phyloP scores from a whole-genome alignment of 2,113 vertebrate genomes.

The Plotosus lineatus region DNA sequence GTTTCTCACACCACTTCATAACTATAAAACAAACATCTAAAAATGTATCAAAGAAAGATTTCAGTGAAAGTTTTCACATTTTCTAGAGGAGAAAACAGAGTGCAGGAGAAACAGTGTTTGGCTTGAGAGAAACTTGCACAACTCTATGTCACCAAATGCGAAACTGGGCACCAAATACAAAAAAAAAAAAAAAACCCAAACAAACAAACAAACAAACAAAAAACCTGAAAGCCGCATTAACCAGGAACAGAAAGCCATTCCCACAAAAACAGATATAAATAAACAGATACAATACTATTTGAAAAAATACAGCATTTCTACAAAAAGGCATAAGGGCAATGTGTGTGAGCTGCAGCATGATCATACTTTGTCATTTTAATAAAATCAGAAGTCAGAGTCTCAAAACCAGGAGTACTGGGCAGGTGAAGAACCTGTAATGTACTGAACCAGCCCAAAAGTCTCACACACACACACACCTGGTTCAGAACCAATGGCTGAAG shows the following conservation, averaged over 20 bases:
- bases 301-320: constrained; percentile 41
- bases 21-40: constrained; percentile 36
- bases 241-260: constrained; percentile 32
- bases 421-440: background rate
- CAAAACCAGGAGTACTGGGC: background rate
- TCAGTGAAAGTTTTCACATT: constrained; percentile 39
- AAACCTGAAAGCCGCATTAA: constrained; percentile 17
- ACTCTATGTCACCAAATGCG: constrained; percentile 28
- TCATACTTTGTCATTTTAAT: constrained; percentile 35
- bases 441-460: background rate
- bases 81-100: constrained; percentile 28
- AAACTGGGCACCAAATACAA: constrained; percentile 29
- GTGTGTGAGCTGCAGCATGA: constrained; percentile 38
- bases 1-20: constrained; percentile 36
- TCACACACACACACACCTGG: background rate
- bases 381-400: constrained; percentile 10
- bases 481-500: constrained; percentile 5
- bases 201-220: too few species aligned
- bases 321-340: constrained; percentile 41
- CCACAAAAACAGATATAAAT: constrained; percentile 36
- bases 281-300: constrained; percentile 17
- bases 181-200: too few species aligned
- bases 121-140: constrained; percentile 37
- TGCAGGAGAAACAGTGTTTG: constrained; percentile 24
- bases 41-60: constrained; percentile 36